Evolutionary conservation across 1,140 invertebrate genomes (phyloP).

Genomic region (Drosophila punjabiensis): DNA sequence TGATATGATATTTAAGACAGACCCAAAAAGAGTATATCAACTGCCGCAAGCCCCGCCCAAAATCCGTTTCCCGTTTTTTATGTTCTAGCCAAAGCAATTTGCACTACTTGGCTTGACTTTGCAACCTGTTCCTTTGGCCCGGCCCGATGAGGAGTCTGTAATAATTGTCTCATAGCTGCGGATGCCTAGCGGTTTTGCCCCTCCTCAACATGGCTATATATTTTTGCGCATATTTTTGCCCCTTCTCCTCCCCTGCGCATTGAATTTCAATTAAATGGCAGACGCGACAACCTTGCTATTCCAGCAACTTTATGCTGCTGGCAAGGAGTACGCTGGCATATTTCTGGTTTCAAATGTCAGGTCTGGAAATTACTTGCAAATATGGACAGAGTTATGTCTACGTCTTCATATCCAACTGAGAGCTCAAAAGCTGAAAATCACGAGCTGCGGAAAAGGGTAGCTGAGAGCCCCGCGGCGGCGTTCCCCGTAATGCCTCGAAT

Average conservation of each 20-base stretch:
- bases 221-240: background rate
- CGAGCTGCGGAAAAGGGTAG: conserved; percentile 24
- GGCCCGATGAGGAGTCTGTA: conserved; percentile 11
- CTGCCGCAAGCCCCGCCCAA: background rate
- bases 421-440: conserved; percentile 20
- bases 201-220: conserved; percentile 2
- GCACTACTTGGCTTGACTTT: conserved; percentile 53
- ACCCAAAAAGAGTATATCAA: conserved; percentile 3
- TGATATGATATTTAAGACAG: background rate
- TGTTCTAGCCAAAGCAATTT: conserved; percentile 66
- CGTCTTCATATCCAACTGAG: conserved; percentile 25
- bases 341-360: conserved; percentile 79
- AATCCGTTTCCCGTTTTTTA: conserved; percentile 53
- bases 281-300: conserved; percentile 32
- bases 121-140: conserved; percentile 52
- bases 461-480: conserved; percentile 47
- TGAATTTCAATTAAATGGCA: conserved; percentile 79
- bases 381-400: conserved; percentile 54
- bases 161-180: conserved; percentile 69
- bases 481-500: conserved; percentile 52
- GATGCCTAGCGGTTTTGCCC: conserved; percentile 58
- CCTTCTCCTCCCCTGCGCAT: conserved; percentile 45
- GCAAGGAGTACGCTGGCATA: conserved; percentile 24
- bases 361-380: conserved; percentile 44
- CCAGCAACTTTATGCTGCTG: conserved; percentile 30